phyloP scores from a whole-genome alignment of 2,113 vertebrate genomes.

The Elaphurus davidianus region DNA sequence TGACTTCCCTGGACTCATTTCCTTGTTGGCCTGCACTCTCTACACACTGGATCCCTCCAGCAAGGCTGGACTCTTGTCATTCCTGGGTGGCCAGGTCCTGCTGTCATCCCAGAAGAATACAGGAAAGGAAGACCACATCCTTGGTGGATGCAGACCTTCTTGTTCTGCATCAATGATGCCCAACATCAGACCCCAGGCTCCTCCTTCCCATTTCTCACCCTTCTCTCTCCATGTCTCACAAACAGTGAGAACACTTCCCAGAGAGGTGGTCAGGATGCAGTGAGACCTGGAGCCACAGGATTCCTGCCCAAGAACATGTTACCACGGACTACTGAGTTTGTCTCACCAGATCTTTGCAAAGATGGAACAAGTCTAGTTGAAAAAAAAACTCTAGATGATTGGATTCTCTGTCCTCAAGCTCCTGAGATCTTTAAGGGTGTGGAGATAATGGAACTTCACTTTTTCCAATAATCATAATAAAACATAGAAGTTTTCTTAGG shows the following conservation, averaged over 20 bases:
- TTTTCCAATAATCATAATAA: not conserved
- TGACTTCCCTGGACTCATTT: not conserved
- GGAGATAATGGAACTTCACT: not conserved
- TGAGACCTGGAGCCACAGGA: not conserved
- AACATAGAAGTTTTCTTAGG: not conserved
- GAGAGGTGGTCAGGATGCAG: not conserved
- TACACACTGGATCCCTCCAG: not conserved
- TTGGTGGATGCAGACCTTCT: not conserved
- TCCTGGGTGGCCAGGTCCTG: not conserved
- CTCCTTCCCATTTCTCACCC: not conserved
- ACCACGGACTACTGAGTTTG: not conserved
- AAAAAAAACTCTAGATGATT: not conserved
- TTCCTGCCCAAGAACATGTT: not conserved
- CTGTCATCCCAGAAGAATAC: slow-evolving; percentile 21
- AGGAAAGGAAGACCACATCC: not conserved
- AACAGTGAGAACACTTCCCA: not conserved
- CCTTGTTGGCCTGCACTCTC: not conserved
- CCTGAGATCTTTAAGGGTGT: not conserved
- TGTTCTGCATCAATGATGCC: not conserved
- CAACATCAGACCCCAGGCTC: not conserved
- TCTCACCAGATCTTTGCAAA: not conserved
- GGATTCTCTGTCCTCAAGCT: not conserved
- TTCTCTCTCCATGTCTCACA: not conserved
- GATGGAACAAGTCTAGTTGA: not conserved
- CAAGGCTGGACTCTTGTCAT: not conserved